phyloP scores from a whole-genome alignment of 2,797 vertebrate species.

The Poecilia picta region DNA sequence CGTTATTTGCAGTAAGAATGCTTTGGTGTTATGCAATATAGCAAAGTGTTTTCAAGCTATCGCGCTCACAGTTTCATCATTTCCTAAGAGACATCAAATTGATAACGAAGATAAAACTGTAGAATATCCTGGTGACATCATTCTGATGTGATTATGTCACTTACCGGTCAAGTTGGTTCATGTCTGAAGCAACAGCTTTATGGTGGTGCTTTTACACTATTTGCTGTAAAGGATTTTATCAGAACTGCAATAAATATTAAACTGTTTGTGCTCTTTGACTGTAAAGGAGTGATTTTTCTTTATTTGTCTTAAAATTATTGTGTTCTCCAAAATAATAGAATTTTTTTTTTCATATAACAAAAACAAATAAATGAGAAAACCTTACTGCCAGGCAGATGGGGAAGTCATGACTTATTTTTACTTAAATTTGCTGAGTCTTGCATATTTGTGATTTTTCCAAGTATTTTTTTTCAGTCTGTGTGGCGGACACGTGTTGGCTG shows the following conservation, averaged over 20 bases:
- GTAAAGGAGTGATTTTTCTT: neutral
- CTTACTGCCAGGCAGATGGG: too few species aligned
- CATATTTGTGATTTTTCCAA: neutral
- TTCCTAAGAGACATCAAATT: neutral
- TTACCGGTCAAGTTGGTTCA: slow-evolving; percentile 6
- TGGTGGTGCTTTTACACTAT: neutral
- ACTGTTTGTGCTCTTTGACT: slow-evolving; percentile 15
- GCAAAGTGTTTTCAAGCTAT: neutral
- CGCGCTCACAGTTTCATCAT: neutral
- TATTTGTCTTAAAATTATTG: neutral
- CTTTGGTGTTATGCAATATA: neutral
- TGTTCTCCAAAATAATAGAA: neutral
- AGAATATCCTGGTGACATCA: slow-evolving; percentile 7
- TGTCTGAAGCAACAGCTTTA: slow-evolving; percentile 14
- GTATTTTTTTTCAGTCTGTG: neutral
- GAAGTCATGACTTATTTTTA: neutral
- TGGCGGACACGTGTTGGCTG: neutral
- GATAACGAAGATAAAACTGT: neutral
- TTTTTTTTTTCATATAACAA: neutral
- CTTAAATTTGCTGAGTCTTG: neutral
- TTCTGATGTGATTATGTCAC: slow-evolving; percentile 1
- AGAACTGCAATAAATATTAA: neutral
- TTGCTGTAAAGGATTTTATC: slow-evolving; percentile 12
- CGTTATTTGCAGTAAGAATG: neutral
- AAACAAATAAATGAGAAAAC: neutral